Base-by-base conservation (phyloP, 64 coral and sea anemone species). In the Pachyseris speciosa region DNA sequence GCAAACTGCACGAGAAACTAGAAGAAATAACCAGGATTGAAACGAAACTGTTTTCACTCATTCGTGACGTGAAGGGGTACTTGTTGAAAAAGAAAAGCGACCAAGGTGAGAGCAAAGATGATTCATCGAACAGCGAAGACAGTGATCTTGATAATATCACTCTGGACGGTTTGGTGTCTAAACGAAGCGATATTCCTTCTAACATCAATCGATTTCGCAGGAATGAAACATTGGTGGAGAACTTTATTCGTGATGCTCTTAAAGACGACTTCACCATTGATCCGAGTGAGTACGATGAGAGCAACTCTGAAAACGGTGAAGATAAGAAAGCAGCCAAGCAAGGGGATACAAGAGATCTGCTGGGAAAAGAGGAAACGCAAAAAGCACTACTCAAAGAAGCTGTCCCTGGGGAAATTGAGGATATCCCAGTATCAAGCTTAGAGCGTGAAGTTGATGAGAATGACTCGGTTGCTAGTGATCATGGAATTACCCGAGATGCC, bases 361-460 rank as follows among this genome's bases (percentile, higher is more conserved):
- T 92, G 12, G 66, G 78, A 0, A 92, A 92, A 64, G 69, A 84
- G 43, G 89, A 92, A 8, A 92, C 38, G 33, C 78, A 92, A 31
- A 74, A 66, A 45, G 89, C 67, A 29, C 57, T 92, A 51, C 51
- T 92, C 12, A 84, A 77, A 75, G 16, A 92, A 33, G 68, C 79
- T 11, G 65, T 83, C 13, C 89, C 89, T 11, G 89, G 89, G 7
- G 89, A 92, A 8, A 72, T 92, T 16, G 75, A 92, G 27, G 80
- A 80, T 20, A 84, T 92, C 1, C 89, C 89, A n/a, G 38, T 92
- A 15, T 92, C 89, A 41, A 83, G 89, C 36, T 83, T 92, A 72
- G 89, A 92, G 48, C 67, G 64, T 25, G 89, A 92, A 33, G 84
- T 80, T 28, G 89, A 92, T 11, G 89, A 92, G n/a, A 79, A 84